Percentiles rank a stretch among this genome's conserved stretches.
These are phyloP conservation scores for Luehdorfia chinensis DNA, from an alignment of 1,140 invertebrate genomes.

Conservation along the genomic window DNA sequence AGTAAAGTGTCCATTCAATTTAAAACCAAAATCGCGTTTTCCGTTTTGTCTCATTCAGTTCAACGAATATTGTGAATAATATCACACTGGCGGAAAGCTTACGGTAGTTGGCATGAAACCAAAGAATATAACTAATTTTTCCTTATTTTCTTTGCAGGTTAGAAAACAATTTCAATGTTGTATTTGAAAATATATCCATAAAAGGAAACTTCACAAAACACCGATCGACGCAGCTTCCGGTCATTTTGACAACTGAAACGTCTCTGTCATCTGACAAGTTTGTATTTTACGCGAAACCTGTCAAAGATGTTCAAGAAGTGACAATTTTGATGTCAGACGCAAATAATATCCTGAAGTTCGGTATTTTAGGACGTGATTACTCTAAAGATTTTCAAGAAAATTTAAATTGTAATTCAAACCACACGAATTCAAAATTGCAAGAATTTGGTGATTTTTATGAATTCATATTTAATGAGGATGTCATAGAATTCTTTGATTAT, in stretches of 20 bases:
- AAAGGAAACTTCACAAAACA: constrained; percentile 40
- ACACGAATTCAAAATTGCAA: constrained; percentile 17
- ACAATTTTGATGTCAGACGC: constrained; percentile 27
- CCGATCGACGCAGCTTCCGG: constrained; percentile 43
- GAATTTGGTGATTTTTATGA: constrained; percentile 25
- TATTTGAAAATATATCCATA: constrained; percentile 48
- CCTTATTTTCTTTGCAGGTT: constrained; percentile 34
- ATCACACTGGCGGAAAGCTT: too few relatives aligned
- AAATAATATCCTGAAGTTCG: constrained; percentile 39
- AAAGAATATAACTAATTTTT: too few relatives aligned
- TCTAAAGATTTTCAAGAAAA: constrained; percentile 34
- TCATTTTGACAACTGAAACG: constrained; percentile 32
- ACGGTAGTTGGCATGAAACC: too few relatives aligned
- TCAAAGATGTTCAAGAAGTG: constrained; percentile 23
- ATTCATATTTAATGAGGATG: constrained; percentile 48
- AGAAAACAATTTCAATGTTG: constrained; percentile 32
- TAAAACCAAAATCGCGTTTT: too few relatives aligned
- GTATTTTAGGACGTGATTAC: constrained; percentile 51
- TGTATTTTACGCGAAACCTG: constrained; percentile 24
- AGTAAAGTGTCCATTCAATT: too few relatives aligned
- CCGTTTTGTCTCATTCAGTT: too few relatives aligned
- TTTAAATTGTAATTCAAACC: constrained; percentile 13
- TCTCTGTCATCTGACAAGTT: constrained; percentile 27
- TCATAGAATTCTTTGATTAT: constrained; percentile 59
- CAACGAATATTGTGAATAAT: too few relatives aligned